Evolutionary conservation across 2,113 vertebrate genomes (phyloP), one percentile per base, ranked within the genome.

Genomic region (Mobula hypostoma): DNA sequence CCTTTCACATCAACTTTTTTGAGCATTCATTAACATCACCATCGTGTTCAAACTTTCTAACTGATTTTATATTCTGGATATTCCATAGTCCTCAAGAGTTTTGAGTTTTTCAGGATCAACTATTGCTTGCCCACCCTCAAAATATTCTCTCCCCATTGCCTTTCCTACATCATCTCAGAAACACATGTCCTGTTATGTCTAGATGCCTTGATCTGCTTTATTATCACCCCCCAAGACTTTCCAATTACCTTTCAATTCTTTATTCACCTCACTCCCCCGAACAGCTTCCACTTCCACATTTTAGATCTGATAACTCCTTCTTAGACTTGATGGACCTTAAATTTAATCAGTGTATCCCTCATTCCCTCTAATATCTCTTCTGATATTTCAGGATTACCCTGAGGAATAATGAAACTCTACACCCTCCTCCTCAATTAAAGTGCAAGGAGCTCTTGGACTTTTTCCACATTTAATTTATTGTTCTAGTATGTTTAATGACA

Each of bases 401-500:
- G 17, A 14, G 63, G 29, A 0, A 4, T 63, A 63, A 32, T 5
- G 29, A n/a, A 63, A n/a, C 0, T 29, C 2, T 14, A 61, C 27
- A 63, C 14, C 63, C 11, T 61, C 36, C 24, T 14, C 48, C 24
- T 63, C 29, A 61, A 63, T 66, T 17, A 92, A 7, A 61, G 24
- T 87, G 48, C 24, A 7, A 61, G 56, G 56, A 29, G 24, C 9
- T 61, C 36, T 40, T 82, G 36, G 17, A 19, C 19, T 58, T 14
- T 61, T 87, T 27, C 27, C 48, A 61, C 61, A 36, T 93, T 74
- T 72, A 93, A 93, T 48, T 93, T 93, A 40, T 93, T 72, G 32
- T 12, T 91, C n/a, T 74, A 93, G 7, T 93, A 70, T 93, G 21
- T 74, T 93, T 29, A 74, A 93, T 76, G 74, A 56, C 21, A 93